Evolutionary conservation across 2,888 invertebrate genomes (phyloP).

Genomic region (Mesorhabditis belari): DNA sequence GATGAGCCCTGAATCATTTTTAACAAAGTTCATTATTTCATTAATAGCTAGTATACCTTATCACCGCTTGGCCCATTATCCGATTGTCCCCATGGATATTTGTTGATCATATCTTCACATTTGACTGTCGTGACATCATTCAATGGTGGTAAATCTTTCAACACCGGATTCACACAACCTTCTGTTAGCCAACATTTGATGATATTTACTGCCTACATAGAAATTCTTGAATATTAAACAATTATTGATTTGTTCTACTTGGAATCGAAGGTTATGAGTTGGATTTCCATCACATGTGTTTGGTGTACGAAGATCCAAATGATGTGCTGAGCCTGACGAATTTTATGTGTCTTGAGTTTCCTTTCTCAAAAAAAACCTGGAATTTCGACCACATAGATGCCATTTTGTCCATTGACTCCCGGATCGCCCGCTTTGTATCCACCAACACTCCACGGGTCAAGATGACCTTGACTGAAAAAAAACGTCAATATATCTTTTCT

Average conservation of each 20-base stretch:
- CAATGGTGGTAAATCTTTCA: constrained; percentile 9
- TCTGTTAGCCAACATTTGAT: constrained; percentile 15
- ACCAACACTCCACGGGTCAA: constrained; percentile 59
- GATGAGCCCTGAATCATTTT: too few relatives aligned
- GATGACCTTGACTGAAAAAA: constrained; percentile 55
- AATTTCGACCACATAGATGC: constrained; percentile 23
- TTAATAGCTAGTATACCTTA: too few relatives aligned
- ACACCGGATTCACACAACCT: constrained; percentile 5
- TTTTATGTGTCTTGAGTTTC: too few relatives aligned
- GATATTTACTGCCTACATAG: constrained; percentile 12
- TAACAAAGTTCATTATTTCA: too few relatives aligned
- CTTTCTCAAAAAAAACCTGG: background rate
- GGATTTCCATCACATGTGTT: constrained; percentile 47
- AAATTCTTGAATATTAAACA: background rate
- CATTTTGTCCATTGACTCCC: constrained; percentile 7
- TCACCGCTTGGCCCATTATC: too few relatives aligned
- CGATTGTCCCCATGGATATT: constrained; percentile 27
- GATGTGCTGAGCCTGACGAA: constrained; percentile 56
- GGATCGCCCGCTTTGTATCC: constrained; percentile 42
- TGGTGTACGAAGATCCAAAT: constrained; percentile 56
- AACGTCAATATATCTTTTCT: background rate
- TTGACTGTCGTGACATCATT: background rate
- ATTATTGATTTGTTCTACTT: constrained; percentile 10
- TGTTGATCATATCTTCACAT: background rate
- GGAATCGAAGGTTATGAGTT: constrained; percentile 28